These are phyloP conservation scores for Napeogenes inachia DNA, from an alignment of 2,888 invertebrate genomes.

Conservation along the genomic window DNA sequence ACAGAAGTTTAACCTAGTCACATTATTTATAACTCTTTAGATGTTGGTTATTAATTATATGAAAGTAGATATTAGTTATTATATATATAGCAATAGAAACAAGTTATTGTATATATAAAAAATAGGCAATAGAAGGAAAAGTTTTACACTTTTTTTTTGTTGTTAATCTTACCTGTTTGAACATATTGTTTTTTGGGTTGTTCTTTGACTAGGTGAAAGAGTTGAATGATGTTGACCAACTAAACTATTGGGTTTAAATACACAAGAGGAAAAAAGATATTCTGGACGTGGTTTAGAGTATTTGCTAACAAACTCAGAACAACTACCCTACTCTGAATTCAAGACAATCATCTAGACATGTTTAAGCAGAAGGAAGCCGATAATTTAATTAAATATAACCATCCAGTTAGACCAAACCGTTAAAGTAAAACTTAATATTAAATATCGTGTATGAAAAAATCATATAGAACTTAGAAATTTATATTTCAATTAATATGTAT, in stretches of 20 bases:
- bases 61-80: no score
- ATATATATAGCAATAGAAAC: no score
- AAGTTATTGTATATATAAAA: no score
- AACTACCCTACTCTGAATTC: constrained; percentile 59
- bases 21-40: no score
- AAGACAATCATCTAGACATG: constrained; percentile 50
- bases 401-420: no score
- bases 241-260: constrained; percentile 53
- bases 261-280: constrained; percentile 45
- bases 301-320: constrained; percentile 52
- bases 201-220: constrained; percentile 38
- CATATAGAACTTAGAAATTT: no score
- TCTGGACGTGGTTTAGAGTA: constrained; percentile 52
- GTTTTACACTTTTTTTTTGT: neutral
- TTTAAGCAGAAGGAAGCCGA: constrained; percentile 42
- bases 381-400: neutral
- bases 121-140: no score
- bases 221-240: constrained; percentile 42
- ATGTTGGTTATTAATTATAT: no score
- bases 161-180: constrained; percentile 61
- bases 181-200: constrained; percentile 55
- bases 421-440: no score
- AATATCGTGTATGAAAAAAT: no score
- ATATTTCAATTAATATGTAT: no score
- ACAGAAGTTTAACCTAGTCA: no score